Conservation (phyloP, 92 coral and sea anemone genomes). For the Palythoa grandis region DNA sequence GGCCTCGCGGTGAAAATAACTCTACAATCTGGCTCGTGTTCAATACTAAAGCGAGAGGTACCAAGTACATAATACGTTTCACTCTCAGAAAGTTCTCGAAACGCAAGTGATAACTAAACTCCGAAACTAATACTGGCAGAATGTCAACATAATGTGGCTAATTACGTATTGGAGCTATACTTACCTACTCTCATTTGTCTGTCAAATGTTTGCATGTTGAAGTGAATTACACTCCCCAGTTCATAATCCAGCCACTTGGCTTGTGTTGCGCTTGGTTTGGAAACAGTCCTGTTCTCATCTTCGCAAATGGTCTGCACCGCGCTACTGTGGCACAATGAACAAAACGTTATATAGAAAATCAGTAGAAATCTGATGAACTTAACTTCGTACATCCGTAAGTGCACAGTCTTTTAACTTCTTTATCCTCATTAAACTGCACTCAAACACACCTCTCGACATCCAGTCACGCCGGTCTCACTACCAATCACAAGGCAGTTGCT, state of each 20-base stretch:
- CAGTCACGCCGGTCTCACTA: background rate
- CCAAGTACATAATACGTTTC: no score
- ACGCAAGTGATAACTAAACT: no score
- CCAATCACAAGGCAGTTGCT: background rate
- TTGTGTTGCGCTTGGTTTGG: slow-evolving; percentile 78
- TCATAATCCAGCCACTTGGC: slow-evolving; percentile 87
- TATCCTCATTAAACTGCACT: background rate
- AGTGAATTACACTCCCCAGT: slow-evolving; percentile 86
- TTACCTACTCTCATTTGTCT: slow-evolving; percentile 77
- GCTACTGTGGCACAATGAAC: background rate
- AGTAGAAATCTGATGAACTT: background rate
- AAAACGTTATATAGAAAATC: background rate
- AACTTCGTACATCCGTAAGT: background rate
- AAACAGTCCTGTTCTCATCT: background rate
- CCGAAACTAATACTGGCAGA: no score
- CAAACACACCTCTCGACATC: background rate
- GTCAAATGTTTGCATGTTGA: slow-evolving; percentile 86
- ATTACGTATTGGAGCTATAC: background rate
- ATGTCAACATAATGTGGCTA: no score
- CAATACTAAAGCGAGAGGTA: no score
- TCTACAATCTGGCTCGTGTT: no score
- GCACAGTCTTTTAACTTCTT: background rate
- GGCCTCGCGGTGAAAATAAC: no score
- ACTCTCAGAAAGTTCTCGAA: background rate
- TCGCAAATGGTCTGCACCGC: background rate